phyloP scores from a whole-genome alignment of 2,888 invertebrate species.

The Congeria kusceri region DNA sequence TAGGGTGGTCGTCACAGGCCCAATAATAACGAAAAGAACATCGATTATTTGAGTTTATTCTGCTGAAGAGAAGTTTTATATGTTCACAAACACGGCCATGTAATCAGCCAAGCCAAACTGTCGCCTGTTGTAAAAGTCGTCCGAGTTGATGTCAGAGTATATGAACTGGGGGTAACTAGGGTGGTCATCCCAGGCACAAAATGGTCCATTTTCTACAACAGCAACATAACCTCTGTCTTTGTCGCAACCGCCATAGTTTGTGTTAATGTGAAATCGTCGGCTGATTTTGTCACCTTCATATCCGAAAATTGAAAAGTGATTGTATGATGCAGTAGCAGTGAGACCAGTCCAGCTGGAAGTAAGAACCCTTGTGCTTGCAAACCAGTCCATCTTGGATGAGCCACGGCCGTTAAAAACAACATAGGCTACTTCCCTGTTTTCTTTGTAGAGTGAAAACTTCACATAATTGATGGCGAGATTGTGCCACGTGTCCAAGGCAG shows the following conservation, averaged over 20 bases:
- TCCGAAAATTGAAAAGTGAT: background rate
- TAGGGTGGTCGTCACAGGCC: too few species aligned
- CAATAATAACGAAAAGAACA: too few species aligned
- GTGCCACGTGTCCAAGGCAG: background rate
- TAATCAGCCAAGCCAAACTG: background rate
- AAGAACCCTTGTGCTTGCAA: background rate
- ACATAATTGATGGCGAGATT: background rate
- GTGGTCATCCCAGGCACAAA: background rate
- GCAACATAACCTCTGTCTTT: background rate
- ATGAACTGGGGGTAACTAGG: background rate
- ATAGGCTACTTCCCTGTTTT: background rate
- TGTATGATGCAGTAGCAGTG: background rate
- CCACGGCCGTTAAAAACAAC: background rate
- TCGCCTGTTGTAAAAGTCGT: background rate
- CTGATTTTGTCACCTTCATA: background rate
- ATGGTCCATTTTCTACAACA: background rate
- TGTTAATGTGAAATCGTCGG: background rate
- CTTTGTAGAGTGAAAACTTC: constrained; percentile 2
- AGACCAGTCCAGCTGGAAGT: background rate
- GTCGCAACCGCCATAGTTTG: background rate
- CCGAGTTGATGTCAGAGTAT: constrained; percentile 2
- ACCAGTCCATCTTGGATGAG: background rate
- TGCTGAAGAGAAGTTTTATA: too few species aligned
- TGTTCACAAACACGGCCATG: too few species aligned
- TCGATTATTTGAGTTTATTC: too few species aligned